Percentiles rank a stretch among this genome's conserved stretches.
These are phyloP conservation scores for Myopa tessellatipennis DNA, from an alignment of 2,888 invertebrate species.

Conservation along the genomic window DNA sequence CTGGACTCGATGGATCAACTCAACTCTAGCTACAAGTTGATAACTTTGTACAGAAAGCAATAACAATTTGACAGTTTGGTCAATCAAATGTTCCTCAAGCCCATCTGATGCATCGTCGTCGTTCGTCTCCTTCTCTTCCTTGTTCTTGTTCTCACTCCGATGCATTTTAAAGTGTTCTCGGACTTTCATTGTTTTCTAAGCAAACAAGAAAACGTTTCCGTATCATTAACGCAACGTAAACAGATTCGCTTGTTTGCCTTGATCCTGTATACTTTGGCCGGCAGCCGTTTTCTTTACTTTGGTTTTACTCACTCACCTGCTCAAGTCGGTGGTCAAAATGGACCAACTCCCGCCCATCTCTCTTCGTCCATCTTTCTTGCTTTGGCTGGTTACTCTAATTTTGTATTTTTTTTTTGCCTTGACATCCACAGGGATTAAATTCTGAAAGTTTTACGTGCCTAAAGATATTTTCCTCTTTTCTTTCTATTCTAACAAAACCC, in stretches of 20 bases:
- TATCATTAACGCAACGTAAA: conserved; percentile 37
- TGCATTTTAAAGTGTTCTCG: background rate
- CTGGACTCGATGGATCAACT: background rate
- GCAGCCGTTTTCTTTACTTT: conserved; percentile 29
- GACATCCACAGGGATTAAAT: background rate
- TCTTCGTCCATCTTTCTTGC: background rate
- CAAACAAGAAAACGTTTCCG: conserved; percentile 31
- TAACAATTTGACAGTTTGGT: background rate
- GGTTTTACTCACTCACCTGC: conserved; percentile 7
- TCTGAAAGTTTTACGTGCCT: background rate
- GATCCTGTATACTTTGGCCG: conserved; percentile 20
- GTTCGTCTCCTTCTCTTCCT: background rate
- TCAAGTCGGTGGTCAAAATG: background rate
- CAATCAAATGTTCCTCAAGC: background rate
- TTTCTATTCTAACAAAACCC: too few relatives aligned
- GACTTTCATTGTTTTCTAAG: background rate
- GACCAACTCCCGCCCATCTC: background rate
- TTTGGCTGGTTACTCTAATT: background rate
- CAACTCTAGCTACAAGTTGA: too few relatives aligned
- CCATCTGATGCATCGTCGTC: background rate
- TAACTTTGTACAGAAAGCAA: too few relatives aligned
- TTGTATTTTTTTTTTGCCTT: background rate
- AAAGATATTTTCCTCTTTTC: background rate
- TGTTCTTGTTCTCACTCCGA: background rate
- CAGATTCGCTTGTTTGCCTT: conserved; percentile 14